Base-by-base conservation (phyloP, 2,797 vertebrate species). In the Bucorvus abyssinicus region DNA sequence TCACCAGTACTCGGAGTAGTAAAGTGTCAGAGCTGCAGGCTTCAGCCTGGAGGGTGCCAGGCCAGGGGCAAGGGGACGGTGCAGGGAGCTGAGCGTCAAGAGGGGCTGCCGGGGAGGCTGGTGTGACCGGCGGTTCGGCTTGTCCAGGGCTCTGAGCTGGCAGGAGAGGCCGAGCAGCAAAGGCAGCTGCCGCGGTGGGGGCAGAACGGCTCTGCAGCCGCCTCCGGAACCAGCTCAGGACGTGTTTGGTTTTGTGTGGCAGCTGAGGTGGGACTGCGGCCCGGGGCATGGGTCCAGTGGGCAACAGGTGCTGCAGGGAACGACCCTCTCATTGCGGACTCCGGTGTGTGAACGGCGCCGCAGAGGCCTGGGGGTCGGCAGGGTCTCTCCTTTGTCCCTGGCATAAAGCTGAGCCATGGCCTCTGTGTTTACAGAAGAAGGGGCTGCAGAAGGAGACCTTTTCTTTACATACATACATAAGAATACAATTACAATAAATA, bases 341-440 rank as follows among this genome's bases (percentile, higher is more conserved):
- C n/a, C 4, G 2, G 23, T 8, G 19, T 2, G 2, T 10, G 3
- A 16, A 9, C 1, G 10, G 13, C 20, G 2, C 7, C 49, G 70
- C 23, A 34, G 27, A 64, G 50, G 10, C 5, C 1, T 3, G 10
- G 42, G 22, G 6, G 10, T 49, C 3, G 27, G 45, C 19, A 47
- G 45, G 17, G 45, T 63, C 22, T 45, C 27, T 63, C 18, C 57
- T 55, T 38, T 22, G 18, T 73, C 61, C 1, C 2, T 30, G 49
- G 22, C 23, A 4, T 8, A 55, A 73, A 47, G n/a, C 68, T 73
- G 59, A 83, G 68, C 34, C 1, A 3, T 18, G 68, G n/a, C 12
- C 40, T 47, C 50, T 18, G 27, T 9, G 1, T 23, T 63, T 38
- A 55, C 40, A 38, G n/a, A 13, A 42, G 23, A 34, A 12, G 5